Evolutionary conservation across 2,797 vertebrate genomes (phyloP), one percentile per base, ranked within the genome.

Genomic region (Argyrosomus regius): DNA sequence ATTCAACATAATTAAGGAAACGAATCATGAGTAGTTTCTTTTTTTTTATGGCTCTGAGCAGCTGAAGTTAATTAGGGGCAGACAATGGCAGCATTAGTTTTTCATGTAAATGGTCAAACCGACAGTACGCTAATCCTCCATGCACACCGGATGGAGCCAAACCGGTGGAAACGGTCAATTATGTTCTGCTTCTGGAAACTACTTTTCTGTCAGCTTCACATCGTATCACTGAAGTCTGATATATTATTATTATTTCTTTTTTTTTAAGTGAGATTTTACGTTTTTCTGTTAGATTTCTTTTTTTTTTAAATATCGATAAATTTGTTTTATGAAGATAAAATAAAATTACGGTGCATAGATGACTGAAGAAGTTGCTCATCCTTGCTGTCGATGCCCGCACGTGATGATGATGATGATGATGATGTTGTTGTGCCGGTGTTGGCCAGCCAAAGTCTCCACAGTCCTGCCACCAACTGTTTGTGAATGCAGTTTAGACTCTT

Each of bases 311-410:
- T 73, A 77, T 85, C 64, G n/a, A 78, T 62, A 12, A 76, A 61
- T 73, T 79, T 86, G 85, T 92, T 92, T 92, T 90, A 88, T 82
- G 58, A 58, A 76, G 53, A 79, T 78, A 4, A 78, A 94, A 94
- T 94, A 92, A 93, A 94, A 78, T 78, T 26, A 83, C 67, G 58
- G 39, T 61, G 46, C 50, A 0, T 26, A 48, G 14, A 74, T 41
- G 26, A 59, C 0, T 48, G 54, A 63, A 57, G 5, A 58, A 24
- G 49, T 69, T 0, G 7, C 73, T 72, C 20, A 31, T 82, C 22
- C 17, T 45, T 76, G 12, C 18, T 67, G 31, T 72, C 12, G 64
- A 52, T 70, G 22, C 59, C 11, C 75, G 22, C 24, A 49, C 35
- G 35, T 65, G 41, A 26, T 12, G 58, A 56, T 61, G 63, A 14